Base-by-base conservation (phyloP, 1,140 invertebrate genomes). In the Drosophila pruinosa region DNA sequence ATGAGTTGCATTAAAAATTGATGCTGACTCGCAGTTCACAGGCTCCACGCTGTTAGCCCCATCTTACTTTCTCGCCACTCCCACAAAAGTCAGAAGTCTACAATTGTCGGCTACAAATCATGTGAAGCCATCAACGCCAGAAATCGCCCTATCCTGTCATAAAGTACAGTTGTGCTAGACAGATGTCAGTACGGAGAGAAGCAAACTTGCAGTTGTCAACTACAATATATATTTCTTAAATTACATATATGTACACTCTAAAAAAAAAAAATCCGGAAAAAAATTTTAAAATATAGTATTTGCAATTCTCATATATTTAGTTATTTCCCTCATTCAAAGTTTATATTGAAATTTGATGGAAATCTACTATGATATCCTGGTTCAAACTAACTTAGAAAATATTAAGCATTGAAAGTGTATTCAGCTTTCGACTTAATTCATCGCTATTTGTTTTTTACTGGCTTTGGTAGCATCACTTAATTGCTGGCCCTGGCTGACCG, bases 1-100 rank as follows among this genome's bases (percentile, higher is more conserved):
- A 83, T 85, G 80, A 85, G 70, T 65, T 38, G 81, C 82, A 86
- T 86, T 86, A 86, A 86, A 86, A 88, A 78, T 86, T 86, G 61
- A 86, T 88, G 81, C 68, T 63, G 77, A 64, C 61, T 76, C 68
- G 43, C 17, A 39, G 26, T 24, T 56, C 28, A 19, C 47, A 26
- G n/a, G 17, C 22, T 5, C 15, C 19, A 12, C 10, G 8, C 17
- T 10, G 3, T 12, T 12, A 19, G 19, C 21, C 34, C 24, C 36
- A 10, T 22, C 41, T 22, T 8, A n/a, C n/a, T 17, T 19, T 8
- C 6, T 22, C 19, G 0, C n/a, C 19, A 10, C 41, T 43, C 41
- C 2, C 14, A 10, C 24, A 3, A 8, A 45, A 8, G 38, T 26
- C 26, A 8, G 31, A 45, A 54, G 26, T 53, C 58, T 65, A 63